These are phyloP conservation scores for Campylomormyrus numenius DNA, from an alignment of 2,113 vertebrate species.

Conservation along the genomic window DNA sequence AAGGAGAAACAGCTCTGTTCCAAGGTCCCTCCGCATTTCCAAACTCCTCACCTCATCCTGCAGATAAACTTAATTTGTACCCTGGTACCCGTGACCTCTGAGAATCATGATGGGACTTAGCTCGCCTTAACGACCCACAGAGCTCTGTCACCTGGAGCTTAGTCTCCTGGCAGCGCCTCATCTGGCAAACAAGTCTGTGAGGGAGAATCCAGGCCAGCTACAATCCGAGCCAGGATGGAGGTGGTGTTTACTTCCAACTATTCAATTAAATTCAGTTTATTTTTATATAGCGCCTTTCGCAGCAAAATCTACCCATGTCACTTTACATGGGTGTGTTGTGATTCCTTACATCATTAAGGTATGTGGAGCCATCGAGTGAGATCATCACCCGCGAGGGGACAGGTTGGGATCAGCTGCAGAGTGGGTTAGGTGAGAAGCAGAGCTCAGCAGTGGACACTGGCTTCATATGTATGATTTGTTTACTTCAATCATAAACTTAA, in stretches of 20 bases:
- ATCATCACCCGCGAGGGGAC: background rate
- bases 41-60: background rate
- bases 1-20: background rate
- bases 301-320: background rate
- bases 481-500: background rate
- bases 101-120: background rate
- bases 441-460: background rate
- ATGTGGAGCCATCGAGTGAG: background rate
- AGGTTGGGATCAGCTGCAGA: background rate
- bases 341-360: background rate
- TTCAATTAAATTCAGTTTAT: background rate
- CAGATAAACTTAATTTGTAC: background rate
- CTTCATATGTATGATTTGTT: background rate
- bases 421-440: background rate
- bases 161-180: background rate
- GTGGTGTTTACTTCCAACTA: background rate
- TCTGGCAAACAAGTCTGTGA: background rate
- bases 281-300: background rate
- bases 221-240: background rate
- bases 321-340: background rate
- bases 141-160: background rate
- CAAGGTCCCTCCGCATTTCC: background rate
- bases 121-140: background rate
- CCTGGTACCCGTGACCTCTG: background rate
- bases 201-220: background rate